Percentiles rank a stretch among this genome's conserved stretches.
These are phyloP conservation scores for Macrochelys suwanniensis DNA, from an alignment of 2,797 vertebrate species.

Conservation along the genomic window DNA sequence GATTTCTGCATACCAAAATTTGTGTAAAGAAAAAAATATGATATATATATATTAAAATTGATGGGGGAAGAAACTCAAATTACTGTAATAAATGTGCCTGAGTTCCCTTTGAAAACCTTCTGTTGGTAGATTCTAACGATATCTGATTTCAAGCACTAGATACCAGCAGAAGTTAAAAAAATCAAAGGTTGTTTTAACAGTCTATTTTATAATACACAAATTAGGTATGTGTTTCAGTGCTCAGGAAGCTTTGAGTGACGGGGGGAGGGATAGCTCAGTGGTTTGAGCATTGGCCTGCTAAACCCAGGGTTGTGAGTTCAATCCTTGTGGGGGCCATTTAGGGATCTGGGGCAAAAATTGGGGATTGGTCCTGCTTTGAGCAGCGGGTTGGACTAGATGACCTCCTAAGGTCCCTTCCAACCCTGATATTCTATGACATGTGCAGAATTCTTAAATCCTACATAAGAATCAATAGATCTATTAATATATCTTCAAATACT, in stretches of 20 bases:
- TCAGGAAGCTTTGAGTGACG: background rate
- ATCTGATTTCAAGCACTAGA: background rate
- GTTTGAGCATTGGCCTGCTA: no score
- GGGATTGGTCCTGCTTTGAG: no score
- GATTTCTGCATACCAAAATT: background rate
- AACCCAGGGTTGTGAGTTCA: no score
- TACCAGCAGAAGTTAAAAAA: background rate
- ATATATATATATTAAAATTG: background rate
- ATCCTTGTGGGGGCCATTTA: no score
- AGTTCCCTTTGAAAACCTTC: background rate
- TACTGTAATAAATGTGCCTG: background rate
- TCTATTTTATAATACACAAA: background rate
- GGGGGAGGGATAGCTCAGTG: no score
- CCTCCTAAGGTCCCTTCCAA: no score
- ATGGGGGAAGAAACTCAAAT: background rate
- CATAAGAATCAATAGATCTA: background rate
- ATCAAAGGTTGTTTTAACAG: background rate
- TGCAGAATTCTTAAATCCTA: fast-evolving
- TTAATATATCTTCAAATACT: background rate
- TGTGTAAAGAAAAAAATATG: background rate
- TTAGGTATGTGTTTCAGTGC: background rate
- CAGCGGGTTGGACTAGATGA: no score
- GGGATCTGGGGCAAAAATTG: no score
- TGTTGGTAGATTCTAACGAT: background rate
- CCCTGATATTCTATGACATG: no score